A percentile compares a stretch with the other conserved stretches of the same genome.
These are phyloP conservation scores for Alces alces DNA, from an alignment of 2,113 vertebrate genomes.

Conservation along the genomic window DNA sequence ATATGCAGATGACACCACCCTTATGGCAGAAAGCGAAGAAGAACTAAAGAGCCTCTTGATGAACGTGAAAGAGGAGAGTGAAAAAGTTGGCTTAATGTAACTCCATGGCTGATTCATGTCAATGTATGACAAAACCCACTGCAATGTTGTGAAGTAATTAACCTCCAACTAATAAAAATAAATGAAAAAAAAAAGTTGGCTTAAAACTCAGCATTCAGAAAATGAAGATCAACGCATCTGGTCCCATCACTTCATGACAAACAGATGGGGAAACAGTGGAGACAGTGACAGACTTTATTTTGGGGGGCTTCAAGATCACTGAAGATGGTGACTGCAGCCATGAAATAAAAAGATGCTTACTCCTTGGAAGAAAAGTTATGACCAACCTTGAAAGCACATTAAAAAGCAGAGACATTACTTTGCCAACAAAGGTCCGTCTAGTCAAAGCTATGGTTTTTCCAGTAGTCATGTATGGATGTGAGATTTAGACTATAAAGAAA, in stretches of 20 bases:
- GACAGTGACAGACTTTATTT: background rate
- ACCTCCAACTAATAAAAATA: too few species aligned
- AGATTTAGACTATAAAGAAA: background rate
- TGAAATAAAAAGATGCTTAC: background rate
- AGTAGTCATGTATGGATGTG: background rate
- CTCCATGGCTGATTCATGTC: too few species aligned
- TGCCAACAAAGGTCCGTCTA: background rate
- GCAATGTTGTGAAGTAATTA: too few species aligned
- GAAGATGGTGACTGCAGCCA: background rate
- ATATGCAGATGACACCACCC: background rate
- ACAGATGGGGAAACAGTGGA: background rate
- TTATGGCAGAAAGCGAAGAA: too few species aligned
- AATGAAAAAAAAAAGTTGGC: too few species aligned
- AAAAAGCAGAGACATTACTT: background rate
- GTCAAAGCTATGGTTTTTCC: background rate
- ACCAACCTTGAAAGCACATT: background rate
- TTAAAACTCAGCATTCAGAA: background rate
- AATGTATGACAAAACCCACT: too few species aligned
- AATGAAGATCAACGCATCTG: fast-evolving
- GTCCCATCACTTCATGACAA: background rate
- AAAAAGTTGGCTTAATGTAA: background rate
- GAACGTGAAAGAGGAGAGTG: background rate
- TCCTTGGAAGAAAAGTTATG: background rate
- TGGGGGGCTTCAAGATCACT: background rate
- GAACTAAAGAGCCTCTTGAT: too few species aligned